Evolutionary conservation across 2,113 vertebrate species (phyloP), one percentile per base, ranked within the genome.

Genomic region (Percopsis transmontana): DNA sequence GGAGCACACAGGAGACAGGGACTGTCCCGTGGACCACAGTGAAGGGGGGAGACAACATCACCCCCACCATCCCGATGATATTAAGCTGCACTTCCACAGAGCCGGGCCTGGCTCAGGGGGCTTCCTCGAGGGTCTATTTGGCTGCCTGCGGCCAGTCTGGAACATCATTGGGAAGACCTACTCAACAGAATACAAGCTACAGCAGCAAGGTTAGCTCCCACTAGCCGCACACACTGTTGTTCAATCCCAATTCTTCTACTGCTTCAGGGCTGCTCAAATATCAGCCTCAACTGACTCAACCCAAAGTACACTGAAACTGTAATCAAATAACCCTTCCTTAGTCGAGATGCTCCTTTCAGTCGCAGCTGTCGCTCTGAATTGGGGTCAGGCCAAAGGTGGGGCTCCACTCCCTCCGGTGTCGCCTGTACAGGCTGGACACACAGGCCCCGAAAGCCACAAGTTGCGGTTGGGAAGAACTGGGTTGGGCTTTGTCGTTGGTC

Each of bases 141-240:
- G 97, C 14, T 99, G 97, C 68, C 91, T 99, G 27, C 89, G 95
- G 58, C 97, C 97, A 0, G 97, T 99, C 8, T 99, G 97, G 97
- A 99, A 99, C 84, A 99, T 99, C 86, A 98, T 99, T 0, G 97
- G 97, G 68, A 99, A 99, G 82, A 97, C 96, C 0, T 99, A 99
- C 81, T 97, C 97, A 20, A 98, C 97, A 0, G 97, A 99, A 78
- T 99, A 99, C 90, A 99, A 99, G 59, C 90, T 98, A 24, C 97
- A 99, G 58, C 97, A 97, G 83, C 97, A 99, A 95, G 97, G 97
- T 99, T 62, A 85, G 94, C 41, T 54, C 44, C 50, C 13, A 62
- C 23, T 65, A 66, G 66, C 27, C 45, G 39, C 16, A 63, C 15
- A 23, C 51, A 51, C 19, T 16, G 1, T 54, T 56, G 63, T 67